A percentile compares a stretch with the other conserved stretches of the same genome.
These are phyloP conservation scores for Ennomos erosarius DNA, from an alignment of 2,888 invertebrate genomes.

Conservation along the genomic window DNA sequence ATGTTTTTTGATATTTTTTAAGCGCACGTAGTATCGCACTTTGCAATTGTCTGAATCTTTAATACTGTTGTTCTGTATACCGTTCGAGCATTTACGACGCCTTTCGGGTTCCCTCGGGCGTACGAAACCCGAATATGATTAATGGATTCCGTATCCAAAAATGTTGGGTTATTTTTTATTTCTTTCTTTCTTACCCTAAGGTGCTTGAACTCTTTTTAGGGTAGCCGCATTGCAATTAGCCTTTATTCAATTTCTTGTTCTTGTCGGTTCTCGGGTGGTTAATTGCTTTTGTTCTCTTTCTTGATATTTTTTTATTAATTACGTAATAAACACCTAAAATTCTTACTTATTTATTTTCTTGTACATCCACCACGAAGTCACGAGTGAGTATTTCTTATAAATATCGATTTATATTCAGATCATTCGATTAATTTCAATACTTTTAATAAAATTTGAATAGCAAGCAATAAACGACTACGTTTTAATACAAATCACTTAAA, in stretches of 20 bases:
- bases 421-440: background rate
- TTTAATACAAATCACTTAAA: constrained; percentile 33
- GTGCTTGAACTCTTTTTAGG: constrained; percentile 64
- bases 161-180: constrained; percentile 50
- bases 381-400: too few relatives aligned
- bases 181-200: constrained; percentile 53
- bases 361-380: too few relatives aligned
- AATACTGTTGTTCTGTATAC: constrained; percentile 8
- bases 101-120: constrained; percentile 53
- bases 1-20: too few relatives aligned
- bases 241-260: constrained; percentile 59
- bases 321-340: too few relatives aligned
- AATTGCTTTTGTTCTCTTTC: constrained; percentile 47
- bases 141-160: constrained; percentile 66
- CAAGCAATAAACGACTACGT: constrained; percentile 14
- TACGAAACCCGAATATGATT: constrained; percentile 61
- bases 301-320: background rate
- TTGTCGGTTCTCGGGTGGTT: constrained; percentile 46
- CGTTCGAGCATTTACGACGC: constrained; percentile 21
- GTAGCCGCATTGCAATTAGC: constrained; percentile 59
- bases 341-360: too few relatives aligned
- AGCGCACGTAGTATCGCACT: too few relatives aligned
- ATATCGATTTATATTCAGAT: background rate
- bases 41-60: background rate
- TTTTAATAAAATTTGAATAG: constrained; percentile 4